Evolutionary conservation across 64 coral and sea anemone genomes (phyloP).

Genomic region (Orbicella faveolata): DNA sequence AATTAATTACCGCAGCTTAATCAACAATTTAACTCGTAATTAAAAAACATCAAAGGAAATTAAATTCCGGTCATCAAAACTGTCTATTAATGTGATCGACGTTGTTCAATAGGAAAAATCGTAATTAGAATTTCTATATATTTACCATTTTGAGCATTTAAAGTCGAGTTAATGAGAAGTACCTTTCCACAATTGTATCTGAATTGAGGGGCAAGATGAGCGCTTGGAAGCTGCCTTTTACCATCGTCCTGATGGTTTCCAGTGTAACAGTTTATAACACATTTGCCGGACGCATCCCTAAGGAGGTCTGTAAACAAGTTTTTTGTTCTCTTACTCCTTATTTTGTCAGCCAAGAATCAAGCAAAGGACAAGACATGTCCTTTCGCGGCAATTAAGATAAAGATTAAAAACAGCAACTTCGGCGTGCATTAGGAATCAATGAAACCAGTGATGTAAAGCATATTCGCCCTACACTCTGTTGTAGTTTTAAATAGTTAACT

Average conservation of each 20-base stretch:
- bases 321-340: not conserved
- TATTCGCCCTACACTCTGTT: no score
- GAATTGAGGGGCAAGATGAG: not conserved
- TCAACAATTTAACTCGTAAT: not conserved
- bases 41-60: not conserved
- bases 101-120: not conserved
- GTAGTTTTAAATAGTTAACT: no score
- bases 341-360: not conserved
- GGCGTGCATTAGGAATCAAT: no score
- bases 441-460: no score
- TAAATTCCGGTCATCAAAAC: not conserved
- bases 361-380: no score
- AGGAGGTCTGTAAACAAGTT: not conserved
- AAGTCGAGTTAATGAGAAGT: not conserved
- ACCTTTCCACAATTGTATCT: not conserved
- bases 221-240: not conserved
- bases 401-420: no score
- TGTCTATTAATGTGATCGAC: not conserved
- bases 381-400: no score
- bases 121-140: constrained; percentile 1
- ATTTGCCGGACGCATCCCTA: not conserved
- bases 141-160: not conserved
- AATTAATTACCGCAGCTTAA: not conserved
- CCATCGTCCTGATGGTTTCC: not conserved
- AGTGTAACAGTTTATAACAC: not conserved